phyloP scores from a whole-genome alignment of 2,888 invertebrate species.

The Drosophila percnosoma region DNA sequence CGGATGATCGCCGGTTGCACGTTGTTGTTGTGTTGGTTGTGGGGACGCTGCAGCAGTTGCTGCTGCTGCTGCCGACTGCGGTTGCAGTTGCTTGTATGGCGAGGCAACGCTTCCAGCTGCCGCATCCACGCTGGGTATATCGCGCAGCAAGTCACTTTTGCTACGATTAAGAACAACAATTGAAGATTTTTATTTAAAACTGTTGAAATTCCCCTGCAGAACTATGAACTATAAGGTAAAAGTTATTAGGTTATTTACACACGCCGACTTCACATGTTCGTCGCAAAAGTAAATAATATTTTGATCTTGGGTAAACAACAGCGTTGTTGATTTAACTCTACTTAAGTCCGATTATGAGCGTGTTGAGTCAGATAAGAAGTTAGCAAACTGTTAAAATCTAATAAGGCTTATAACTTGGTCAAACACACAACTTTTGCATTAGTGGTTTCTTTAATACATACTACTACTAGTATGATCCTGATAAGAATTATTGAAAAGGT shows the following conservation, averaged over 20 bases:
- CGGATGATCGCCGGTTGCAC: constrained; percentile 76
- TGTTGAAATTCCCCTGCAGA: background rate
- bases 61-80: constrained; percentile 4
- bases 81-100: constrained; percentile 54
- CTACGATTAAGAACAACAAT: constrained; percentile 21
- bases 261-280: background rate
- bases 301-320: background rate
- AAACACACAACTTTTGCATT: background rate
- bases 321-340: background rate
- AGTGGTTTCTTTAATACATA: background rate
- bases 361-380: background rate
- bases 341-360: background rate
- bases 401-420: background rate
- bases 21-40: constrained; percentile 34
- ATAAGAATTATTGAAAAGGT: background rate
- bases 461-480: background rate
- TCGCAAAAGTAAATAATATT: background rate
- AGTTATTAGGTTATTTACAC: background rate
- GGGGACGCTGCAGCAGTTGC: constrained; percentile 10
- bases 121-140: constrained; percentile 86
- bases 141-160: constrained; percentile 86
- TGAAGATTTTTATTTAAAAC: background rate
- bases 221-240: background rate
- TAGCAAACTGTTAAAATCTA: background rate
- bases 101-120: constrained; percentile 80